Conservation (phyloP, 1,140 invertebrate species). For the Paramacrobiotus metropolitanus region DNA sequence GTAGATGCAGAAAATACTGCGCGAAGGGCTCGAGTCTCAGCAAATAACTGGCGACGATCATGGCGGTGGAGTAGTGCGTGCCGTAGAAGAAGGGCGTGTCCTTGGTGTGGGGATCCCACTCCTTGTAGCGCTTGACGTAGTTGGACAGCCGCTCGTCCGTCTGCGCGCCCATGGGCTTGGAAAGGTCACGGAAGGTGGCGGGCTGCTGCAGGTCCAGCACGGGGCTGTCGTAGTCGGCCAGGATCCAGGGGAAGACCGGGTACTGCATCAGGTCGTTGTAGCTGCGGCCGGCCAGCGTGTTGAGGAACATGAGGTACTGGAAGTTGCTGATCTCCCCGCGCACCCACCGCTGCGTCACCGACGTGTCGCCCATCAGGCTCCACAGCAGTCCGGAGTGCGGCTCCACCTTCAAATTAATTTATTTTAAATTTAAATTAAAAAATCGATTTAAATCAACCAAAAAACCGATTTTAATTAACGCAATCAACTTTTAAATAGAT, state of each 20-base stretch:
- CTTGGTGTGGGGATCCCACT: constrained; percentile 76
- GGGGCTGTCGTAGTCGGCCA: constrained; percentile 80
- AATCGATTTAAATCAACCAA: too few species aligned
- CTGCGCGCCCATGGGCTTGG: constrained; percentile 95
- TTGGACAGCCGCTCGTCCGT: constrained; percentile 73
- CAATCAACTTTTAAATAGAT: too few species aligned
- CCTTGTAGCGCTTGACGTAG: constrained; percentile 74
- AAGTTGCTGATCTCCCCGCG: constrained; percentile 97
- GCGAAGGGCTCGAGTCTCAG: constrained; percentile 96
- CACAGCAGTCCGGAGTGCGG: constrained; percentile 45
- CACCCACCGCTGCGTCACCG: constrained; percentile 93
- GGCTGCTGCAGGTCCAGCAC: constrained; percentile 58
- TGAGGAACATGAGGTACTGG: constrained; percentile 96
- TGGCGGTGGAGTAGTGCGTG: constrained; percentile 93
- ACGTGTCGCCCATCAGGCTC: constrained; percentile 85
- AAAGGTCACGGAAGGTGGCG: constrained; percentile 77
- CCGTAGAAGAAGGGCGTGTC: constrained; percentile 90
- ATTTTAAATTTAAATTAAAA: too few species aligned
- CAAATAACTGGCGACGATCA: constrained; percentile 98
- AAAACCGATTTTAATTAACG: too few species aligned
- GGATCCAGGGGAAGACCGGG: constrained; percentile 88
- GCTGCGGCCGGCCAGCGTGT: constrained; percentile 77
- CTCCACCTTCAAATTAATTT: too few species aligned
- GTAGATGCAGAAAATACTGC: constrained; percentile 80
- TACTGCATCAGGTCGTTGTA: constrained; percentile 97